Percentiles rank a stretch among this genome's conserved stretches.
Evolutionary conservation across 2,113 vertebrate species (phyloP).

Genomic region (Dolichallabes microphthalmus): DNA sequence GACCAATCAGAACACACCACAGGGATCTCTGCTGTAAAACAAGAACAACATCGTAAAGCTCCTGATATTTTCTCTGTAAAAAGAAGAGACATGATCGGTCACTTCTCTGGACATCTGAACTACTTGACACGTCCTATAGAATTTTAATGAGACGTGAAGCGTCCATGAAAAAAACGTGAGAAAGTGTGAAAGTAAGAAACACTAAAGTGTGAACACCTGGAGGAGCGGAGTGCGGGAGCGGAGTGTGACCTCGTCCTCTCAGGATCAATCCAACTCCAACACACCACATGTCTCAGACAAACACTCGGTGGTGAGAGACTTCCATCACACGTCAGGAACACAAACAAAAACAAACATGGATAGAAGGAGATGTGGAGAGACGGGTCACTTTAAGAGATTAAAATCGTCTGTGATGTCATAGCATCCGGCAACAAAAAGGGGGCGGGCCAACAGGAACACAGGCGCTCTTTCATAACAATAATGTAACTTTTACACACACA

Average conservation of each 20-base stretch:
- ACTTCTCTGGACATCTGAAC: background rate
- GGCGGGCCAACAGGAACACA: background rate
- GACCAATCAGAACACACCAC: too few species aligned
- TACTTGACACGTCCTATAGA: background rate
- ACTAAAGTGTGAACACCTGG: background rate
- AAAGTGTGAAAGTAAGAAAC: background rate
- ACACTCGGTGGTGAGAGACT: background rate
- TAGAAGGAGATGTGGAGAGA: background rate
- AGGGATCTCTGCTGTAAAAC: too few species aligned
- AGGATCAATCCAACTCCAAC: background rate
- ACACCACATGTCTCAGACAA: background rate
- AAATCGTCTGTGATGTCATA: background rate
- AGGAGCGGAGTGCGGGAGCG: background rate
- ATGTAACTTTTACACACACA: background rate
- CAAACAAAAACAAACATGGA: background rate
- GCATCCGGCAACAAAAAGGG: background rate
- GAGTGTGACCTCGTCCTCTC: background rate
- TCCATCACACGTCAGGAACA: background rate
- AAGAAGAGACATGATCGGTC: background rate
- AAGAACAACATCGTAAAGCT: too few species aligned
- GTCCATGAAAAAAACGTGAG: background rate
- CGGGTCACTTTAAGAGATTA: background rate
- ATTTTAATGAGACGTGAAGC: background rate
- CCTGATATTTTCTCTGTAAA: too few species aligned
- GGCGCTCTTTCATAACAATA: background rate